Percentiles rank a stretch among this genome's conserved stretches.
Evolutionary conservation across 2,888 invertebrate species (phyloP).

Genomic region (Mythimna impura): DNA sequence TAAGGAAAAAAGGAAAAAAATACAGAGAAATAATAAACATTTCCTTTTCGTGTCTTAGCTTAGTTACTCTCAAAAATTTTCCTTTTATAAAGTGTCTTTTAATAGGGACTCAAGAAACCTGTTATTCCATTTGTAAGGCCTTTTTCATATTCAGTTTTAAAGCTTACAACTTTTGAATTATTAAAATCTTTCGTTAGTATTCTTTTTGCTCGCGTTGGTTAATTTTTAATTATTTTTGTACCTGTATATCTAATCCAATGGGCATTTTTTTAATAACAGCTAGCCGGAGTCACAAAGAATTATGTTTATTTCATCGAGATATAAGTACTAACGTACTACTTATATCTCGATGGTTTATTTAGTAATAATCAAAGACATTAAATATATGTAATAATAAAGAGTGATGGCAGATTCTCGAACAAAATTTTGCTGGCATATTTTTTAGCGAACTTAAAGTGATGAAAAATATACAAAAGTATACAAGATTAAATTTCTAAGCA

Average conservation of each 20-base stretch:
- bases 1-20: constrained; percentile 13
- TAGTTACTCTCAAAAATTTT: constrained; percentile 7
- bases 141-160: constrained; percentile 11
- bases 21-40: constrained; percentile 17
- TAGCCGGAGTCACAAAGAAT: neutral
- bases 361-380: too few relatives aligned
- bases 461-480: too few relatives aligned
- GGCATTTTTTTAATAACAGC: neutral
- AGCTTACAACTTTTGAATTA: neutral
- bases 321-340: too few relatives aligned
- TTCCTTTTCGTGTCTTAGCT: constrained; percentile 20
- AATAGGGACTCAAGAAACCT: constrained; percentile 14
- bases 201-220: neutral
- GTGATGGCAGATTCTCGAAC: too few relatives aligned
- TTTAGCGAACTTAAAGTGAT: too few relatives aligned
- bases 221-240: neutral
- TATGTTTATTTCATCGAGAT: too few relatives aligned
- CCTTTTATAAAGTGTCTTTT: constrained; percentile 1
- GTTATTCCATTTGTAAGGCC: constrained; percentile 18
- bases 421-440: too few relatives aligned
- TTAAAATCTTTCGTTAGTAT: neutral
- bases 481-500: too few relatives aligned
- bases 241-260: neutral
- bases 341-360: too few relatives aligned
- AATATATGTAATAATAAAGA: too few relatives aligned